Evolutionary conservation across 1,140 invertebrate genomes (phyloP), one percentile per base, ranked within the genome.

Genomic region (Medauroidea extradentata): DNA sequence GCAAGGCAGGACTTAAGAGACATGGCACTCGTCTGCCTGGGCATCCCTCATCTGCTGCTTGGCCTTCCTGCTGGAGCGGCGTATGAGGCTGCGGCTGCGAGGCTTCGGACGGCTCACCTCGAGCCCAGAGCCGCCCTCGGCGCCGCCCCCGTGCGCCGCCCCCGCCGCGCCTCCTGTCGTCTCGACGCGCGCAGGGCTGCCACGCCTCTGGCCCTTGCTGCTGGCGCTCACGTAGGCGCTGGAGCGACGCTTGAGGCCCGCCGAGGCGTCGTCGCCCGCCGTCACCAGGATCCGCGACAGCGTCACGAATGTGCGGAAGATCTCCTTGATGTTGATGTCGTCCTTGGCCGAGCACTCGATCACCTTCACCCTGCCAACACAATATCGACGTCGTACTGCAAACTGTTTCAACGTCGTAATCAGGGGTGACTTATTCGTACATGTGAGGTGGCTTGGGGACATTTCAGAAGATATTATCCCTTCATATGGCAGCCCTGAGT

Each of bases 291-390:
- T 85, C 66, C 81, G 82, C 2, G 86, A 87, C 13, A 89, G 73
- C 1, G 84, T 84, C 48, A 89, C 75, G 71, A 89, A 85, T 60
- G 80, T 83, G 63, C 85, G 83, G 69, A 89, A 89, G 43, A 91
- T 80, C 60, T 91, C 89, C 67, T 84, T 85, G 55, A 91, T 82
- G 71, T 89, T 89, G 65, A 81, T 80, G 69, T 90, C 85, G 61
- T 89, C 86, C 70, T 90, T 91, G 3, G 89, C 89, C 2, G 89
- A 91, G 66, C 89, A 91, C 70, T 92, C 89, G 65, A 91, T 79
- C 14, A 90, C 81, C 71, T 89, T 88, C 41, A 83, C 85, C 65
- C 87, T 86, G 72, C 3, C 21, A 8, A 43, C 21, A 44, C 3
- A 55, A n/a, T n/a, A n/a, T n/a, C n/a, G n/a, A n/a, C n/a, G n/a